Evolutionary conservation across 2,113 vertebrate genomes (phyloP).

Genomic region (Plestiodon gilberti): DNA sequence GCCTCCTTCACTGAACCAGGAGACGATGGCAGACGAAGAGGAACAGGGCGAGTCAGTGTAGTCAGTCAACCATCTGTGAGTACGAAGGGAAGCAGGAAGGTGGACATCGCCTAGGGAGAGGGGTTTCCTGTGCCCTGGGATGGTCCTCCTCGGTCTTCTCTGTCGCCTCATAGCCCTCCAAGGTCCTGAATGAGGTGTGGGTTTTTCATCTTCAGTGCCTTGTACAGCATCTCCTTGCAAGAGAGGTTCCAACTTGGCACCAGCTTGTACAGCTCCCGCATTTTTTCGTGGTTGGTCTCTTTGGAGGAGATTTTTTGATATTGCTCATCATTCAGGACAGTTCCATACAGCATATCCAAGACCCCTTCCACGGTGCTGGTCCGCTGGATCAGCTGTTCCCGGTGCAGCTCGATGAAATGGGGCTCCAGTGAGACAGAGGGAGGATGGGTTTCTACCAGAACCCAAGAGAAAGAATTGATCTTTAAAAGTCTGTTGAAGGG

Average conservation of each 20-base stretch:
- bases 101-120: background rate
- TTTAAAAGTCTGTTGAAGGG: too few species aligned
- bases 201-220: background rate
- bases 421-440: background rate
- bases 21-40: background rate
- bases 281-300: background rate
- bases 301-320: background rate
- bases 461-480: too few species aligned
- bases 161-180: background rate
- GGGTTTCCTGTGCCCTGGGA: background rate
- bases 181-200: background rate
- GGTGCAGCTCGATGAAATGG: background rate
- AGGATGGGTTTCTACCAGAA: background rate
- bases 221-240: constrained; percentile 2
- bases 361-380: background rate
- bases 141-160: background rate
- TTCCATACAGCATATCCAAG: background rate
- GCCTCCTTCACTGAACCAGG: background rate
- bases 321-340: background rate
- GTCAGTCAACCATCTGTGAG: background rate
- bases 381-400: background rate
- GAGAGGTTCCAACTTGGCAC: background rate
- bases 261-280: constrained; percentile 1
- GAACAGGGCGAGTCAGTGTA: background rate
- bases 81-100: background rate